Evolutionary conservation across 2,113 vertebrate genomes (phyloP).

Genomic region (Neotoma lepida): DNA sequence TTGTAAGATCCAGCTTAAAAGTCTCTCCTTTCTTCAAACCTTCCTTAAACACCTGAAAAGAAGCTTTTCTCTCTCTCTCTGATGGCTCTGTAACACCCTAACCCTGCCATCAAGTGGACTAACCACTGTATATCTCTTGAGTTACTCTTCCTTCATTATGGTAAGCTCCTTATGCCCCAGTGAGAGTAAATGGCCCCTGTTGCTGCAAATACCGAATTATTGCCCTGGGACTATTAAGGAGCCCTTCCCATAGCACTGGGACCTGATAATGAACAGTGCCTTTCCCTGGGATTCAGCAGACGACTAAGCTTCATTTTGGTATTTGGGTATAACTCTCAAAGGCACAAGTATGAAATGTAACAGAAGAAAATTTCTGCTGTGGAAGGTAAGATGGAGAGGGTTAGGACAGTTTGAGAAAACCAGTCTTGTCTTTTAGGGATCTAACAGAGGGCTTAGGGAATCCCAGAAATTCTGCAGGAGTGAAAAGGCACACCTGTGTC

Average conservation of each 20-base stretch:
- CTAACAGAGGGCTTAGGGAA: background rate
- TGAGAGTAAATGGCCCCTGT: background rate
- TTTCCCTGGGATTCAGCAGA: background rate
- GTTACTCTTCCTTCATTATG: background rate
- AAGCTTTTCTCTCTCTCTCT: background rate
- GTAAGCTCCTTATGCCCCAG: background rate
- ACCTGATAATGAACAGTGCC: background rate
- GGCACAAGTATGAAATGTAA: background rate
- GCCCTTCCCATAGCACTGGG: background rate
- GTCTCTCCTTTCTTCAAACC: slow-evolving; percentile 33
- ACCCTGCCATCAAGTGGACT: background rate
- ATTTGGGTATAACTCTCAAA: background rate
- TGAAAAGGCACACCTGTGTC: background rate
- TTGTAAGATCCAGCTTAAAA: slow-evolving; percentile 45
- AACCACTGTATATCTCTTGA: background rate
- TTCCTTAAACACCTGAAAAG: slow-evolving; percentile 16
- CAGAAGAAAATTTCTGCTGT: background rate
- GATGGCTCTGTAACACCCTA: background rate
- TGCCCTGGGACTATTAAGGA: background rate
- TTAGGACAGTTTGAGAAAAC: background rate
- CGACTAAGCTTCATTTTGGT: background rate
- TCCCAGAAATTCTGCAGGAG: background rate
- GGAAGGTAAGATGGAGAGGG: background rate
- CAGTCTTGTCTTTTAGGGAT: background rate
- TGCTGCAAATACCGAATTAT: background rate